These are phyloP conservation scores for Sakesphorus luctuosus DNA, from an alignment of 2,113 vertebrate species.

Conservation along the genomic window DNA sequence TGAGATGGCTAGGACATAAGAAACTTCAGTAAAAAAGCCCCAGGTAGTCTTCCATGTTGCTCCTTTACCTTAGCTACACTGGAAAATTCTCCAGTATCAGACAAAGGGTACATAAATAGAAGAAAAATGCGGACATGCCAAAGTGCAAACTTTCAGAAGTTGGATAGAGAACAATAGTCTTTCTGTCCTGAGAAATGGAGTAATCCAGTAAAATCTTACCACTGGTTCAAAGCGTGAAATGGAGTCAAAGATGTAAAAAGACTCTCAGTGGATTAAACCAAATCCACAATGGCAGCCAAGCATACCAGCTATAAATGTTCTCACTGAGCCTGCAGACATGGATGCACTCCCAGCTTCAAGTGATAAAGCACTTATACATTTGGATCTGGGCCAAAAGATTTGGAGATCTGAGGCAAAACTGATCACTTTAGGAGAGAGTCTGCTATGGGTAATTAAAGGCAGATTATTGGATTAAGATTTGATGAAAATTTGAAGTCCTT, in stretches of 20 bases:
- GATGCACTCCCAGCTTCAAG: conserved; percentile 43
- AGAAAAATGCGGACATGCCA: conserved; percentile 18
- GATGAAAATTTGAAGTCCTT: conserved; percentile 57
- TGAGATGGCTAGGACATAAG: neutral
- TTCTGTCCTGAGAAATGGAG: neutral
- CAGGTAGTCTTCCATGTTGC: neutral
- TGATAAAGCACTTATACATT: conserved; percentile 68
- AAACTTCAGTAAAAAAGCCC: neutral
- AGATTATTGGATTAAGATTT: conserved; percentile 73
- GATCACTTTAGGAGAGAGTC: conserved; percentile 60
- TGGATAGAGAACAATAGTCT: neutral
- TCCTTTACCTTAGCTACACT: neutral
- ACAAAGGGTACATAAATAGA: neutral
- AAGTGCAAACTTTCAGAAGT: neutral
- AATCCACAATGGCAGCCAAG: conserved; percentile 61
- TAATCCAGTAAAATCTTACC: conserved; percentile 38
- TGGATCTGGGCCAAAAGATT: conserved; percentile 59
- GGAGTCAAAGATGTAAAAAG: neutral
- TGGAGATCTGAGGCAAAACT: conserved; percentile 63
- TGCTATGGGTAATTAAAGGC: conserved; percentile 64
- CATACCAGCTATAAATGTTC: conserved; percentile 14
- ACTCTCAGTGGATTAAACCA: conserved; percentile 43
- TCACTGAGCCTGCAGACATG: conserved; percentile 24
- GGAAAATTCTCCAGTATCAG: neutral
- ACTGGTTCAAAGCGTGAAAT: neutral